phyloP scores from a whole-genome alignment of 2,113 vertebrate species.

The Cottus gobio region DNA sequence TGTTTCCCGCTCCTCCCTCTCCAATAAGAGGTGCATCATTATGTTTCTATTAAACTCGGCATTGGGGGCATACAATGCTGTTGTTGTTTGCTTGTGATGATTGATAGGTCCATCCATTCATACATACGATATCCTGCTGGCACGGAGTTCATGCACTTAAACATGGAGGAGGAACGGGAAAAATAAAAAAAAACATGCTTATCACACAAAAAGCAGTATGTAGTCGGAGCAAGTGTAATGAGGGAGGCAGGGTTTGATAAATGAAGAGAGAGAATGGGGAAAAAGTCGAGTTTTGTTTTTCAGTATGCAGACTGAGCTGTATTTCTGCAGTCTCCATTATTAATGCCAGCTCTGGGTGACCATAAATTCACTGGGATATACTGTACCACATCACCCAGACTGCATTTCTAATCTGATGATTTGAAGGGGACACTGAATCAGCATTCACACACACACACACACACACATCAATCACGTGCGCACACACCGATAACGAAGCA shows the following conservation, averaged over 20 bases:
- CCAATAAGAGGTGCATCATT: conserved; percentile 13
- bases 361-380: conserved; percentile 56
- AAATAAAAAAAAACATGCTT: background rate
- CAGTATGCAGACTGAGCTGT: conserved; percentile 3
- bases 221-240: background rate
- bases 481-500: background rate
- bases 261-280: background rate
- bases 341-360: conserved; percentile 44
- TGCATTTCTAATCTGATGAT: conserved; percentile 36
- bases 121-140: background rate
- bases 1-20: background rate
- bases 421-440: conserved; percentile 19
- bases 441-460: background rate
- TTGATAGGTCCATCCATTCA: conserved; percentile 24
- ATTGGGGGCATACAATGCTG: conserved; percentile 43
- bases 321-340: conserved; percentile 43
- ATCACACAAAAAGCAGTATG: background rate
- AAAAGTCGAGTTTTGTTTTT: conserved; percentile 15
- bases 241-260: conserved; percentile 1
- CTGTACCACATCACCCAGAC: conserved; percentile 38
- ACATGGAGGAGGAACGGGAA: background rate
- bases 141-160: background rate
- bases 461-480: background rate
- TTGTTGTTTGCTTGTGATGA: conserved; percentile 17
- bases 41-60: conserved; percentile 43